These are phyloP conservation scores for Cataglyphis cursor DNA, from an alignment of 2,888 invertebrate genomes.

Conservation along the genomic window DNA sequence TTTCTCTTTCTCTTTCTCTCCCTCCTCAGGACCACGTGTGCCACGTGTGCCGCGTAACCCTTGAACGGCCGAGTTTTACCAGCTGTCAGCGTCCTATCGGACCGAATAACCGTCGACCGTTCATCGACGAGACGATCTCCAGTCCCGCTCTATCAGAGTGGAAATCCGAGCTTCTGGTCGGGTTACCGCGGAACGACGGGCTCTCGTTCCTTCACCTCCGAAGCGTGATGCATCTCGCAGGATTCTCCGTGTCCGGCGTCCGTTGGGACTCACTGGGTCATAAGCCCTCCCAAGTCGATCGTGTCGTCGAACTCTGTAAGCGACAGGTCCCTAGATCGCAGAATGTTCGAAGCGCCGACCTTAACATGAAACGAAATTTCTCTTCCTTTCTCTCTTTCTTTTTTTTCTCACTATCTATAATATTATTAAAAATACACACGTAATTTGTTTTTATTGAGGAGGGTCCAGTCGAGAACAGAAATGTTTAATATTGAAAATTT, in stretches of 20 bases:
- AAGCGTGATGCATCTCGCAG: conserved; percentile 44
- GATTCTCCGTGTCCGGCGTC: conserved; percentile 59
- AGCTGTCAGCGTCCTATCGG: conserved; percentile 79
- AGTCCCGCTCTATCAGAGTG: conserved; percentile 53
- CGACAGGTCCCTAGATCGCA: conserved; percentile 29
- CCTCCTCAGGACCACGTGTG: conserved; percentile 68
- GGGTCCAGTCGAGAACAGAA: no score
- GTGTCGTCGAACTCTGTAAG: conserved; percentile 65
- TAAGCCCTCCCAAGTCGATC: conserved; percentile 55
- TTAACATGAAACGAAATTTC: not conserved
- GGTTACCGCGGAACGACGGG: conserved; percentile 58
- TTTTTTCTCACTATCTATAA: not conserved
- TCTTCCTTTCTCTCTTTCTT: not conserved
- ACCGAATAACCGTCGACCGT: conserved; percentile 62
- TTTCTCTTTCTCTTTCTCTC: not conserved
- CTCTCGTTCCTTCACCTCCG: conserved; percentile 46
- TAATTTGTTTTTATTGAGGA: no score
- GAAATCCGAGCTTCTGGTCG: conserved; percentile 60
- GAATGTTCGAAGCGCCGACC: not conserved
- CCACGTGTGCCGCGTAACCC: conserved; percentile 70
- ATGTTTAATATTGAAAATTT: no score
- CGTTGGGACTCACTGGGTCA: conserved; percentile 67
- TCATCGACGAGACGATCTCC: conserved; percentile 64
- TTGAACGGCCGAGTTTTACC: conserved; percentile 75
- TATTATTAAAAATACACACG: no score